A percentile compares a stretch with the other conserved stretches of the same genome.
Evolutionary conservation across 2,113 vertebrate genomes (phyloP).

Genomic region (Agapornis roseicollis): DNA sequence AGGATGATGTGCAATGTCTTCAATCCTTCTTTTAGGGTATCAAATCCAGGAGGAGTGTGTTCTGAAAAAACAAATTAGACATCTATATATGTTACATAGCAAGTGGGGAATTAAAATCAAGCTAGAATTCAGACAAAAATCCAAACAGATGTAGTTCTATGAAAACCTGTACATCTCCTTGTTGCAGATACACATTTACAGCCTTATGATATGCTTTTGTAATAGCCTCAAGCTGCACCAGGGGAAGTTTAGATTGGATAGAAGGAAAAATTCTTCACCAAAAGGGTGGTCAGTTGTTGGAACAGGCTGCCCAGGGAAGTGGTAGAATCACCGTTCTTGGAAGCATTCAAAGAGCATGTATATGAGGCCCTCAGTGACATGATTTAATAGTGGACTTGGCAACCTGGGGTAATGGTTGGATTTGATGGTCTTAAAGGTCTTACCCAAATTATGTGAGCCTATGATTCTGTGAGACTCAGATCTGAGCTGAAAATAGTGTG

Average conservation of each 20-base stretch:
- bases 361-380: neutral
- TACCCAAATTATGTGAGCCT: neutral
- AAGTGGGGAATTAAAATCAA: neutral
- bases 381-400: neutral
- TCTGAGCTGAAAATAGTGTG: neutral
- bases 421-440: neutral
- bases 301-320: neutral
- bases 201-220: neutral
- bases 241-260: neutral
- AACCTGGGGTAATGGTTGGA: neutral
- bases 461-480: neutral
- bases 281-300: neutral
- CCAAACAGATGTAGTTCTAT: neutral
- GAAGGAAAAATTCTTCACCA: neutral
- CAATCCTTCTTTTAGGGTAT: neutral
- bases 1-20: neutral
- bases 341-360: neutral
- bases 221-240: neutral
- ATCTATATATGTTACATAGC: neutral
- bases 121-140: neutral
- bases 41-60: neutral
- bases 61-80: neutral
- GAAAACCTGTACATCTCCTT: neutral
- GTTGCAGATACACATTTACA: neutral
- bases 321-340: neutral